Conservation (phyloP, 2,888 invertebrate species). For the Hipparchia sbordonii region DNA sequence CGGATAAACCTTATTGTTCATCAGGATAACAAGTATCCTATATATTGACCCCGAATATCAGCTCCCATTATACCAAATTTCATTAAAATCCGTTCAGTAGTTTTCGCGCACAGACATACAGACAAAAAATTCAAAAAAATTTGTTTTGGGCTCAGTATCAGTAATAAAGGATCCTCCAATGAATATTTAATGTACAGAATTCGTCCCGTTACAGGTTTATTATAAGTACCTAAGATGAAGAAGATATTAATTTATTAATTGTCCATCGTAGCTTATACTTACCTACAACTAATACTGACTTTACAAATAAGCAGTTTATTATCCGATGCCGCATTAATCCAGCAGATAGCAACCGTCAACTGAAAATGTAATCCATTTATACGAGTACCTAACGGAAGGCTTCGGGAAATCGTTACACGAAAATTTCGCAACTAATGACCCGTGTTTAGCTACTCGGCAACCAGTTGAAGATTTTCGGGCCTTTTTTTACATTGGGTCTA, state of each 20-base stretch:
- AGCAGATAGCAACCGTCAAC: not conserved
- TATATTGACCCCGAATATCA: too few species aligned
- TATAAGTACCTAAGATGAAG: too few species aligned
- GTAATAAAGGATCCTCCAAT: too few species aligned
- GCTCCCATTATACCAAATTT: too few species aligned
- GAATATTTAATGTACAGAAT: too few species aligned
- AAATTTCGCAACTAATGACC: conserved; percentile 28
- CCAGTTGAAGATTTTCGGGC: not conserved
- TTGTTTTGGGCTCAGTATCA: too few species aligned
- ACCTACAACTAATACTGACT: not conserved
- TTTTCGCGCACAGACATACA: too few species aligned
- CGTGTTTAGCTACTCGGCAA: conserved; percentile 10
- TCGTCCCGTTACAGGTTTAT: too few species aligned
- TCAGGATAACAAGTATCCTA: too few species aligned
- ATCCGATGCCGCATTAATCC: conserved; percentile 7
- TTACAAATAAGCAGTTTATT: conserved; percentile 9
- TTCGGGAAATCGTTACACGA: conserved; percentile 15
- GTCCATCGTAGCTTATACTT: not conserved
- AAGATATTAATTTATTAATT: not conserved
- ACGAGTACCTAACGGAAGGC: conserved; percentile 6
- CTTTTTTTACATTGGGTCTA: not conserved
- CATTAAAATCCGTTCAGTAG: too few species aligned
- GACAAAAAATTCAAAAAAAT: too few species aligned
- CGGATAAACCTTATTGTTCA: too few species aligned
- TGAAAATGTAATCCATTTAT: conserved; percentile 27